phyloP scores from a whole-genome alignment of 2,888 invertebrate species.

The Heteromyza rotundicornis region DNA sequence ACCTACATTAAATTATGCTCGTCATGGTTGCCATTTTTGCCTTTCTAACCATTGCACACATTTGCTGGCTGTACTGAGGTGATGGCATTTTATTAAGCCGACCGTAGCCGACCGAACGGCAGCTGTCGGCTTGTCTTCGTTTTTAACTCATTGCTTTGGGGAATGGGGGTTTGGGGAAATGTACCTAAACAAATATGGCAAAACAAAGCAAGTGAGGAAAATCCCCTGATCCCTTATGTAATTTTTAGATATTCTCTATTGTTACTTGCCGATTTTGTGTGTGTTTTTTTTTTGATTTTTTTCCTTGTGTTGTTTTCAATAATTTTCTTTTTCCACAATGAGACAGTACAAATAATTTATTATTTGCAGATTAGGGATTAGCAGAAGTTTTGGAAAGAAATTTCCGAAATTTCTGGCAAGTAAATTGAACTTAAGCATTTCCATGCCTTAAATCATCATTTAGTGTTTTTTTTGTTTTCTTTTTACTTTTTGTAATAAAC shows the following conservation, averaged over 20 bases:
- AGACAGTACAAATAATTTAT: neutral
- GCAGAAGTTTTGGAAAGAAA: neutral
- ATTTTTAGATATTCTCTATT: conserved; percentile 55
- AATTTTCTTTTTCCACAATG: too few species aligned
- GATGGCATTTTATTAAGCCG: conserved; percentile 18
- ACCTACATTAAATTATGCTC: conserved; percentile 52
- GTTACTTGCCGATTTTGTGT: conserved; percentile 40
- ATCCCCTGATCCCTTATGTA: conserved; percentile 60
- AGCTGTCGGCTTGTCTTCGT: conserved; percentile 42
- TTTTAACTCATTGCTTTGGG: conserved; percentile 60
- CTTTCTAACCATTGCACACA: conserved; percentile 11
- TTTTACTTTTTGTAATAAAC: neutral
- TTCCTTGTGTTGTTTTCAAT: too few species aligned
- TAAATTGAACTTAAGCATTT: neutral
- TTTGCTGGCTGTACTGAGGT: conserved; percentile 4
- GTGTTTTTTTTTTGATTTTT: neutral
- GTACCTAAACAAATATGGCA: conserved; percentile 29
- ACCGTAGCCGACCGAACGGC: conserved; percentile 3
- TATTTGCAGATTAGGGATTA: neutral
- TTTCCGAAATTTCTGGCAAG: neutral
- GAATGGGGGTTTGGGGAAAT: conserved; percentile 49
- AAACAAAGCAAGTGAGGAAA: conserved; percentile 25
- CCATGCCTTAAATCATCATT: neutral
- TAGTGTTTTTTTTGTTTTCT: neutral
- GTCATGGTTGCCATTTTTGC: conserved; percentile 55